Conservation (phyloP, 2,113 vertebrate genomes). For the Pampusana beccarii region DNA sequence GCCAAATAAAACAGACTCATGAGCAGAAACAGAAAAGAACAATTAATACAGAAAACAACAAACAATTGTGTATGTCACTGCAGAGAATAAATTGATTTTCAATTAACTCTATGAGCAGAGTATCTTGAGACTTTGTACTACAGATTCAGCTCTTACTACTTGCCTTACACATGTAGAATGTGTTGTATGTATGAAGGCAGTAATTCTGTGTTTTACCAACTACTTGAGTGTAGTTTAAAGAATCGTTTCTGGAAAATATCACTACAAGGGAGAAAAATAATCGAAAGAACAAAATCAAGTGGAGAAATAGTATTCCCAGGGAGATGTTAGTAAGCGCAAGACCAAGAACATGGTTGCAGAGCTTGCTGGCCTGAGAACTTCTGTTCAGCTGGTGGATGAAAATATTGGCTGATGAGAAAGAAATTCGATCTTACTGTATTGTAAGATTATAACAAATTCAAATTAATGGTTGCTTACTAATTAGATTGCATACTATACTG, state of each 20-base stretch:
- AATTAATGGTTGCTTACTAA: neutral
- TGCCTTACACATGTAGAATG: neutral
- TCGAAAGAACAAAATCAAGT: neutral
- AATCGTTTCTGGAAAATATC: neutral
- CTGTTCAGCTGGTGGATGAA: neutral
- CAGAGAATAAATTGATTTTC: neutral
- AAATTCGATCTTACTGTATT: neutral
- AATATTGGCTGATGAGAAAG: neutral
- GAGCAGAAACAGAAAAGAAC: neutral
- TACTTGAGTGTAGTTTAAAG: neutral
- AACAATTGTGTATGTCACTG: neutral
- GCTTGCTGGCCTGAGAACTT: neutral
- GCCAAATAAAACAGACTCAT: neutral
- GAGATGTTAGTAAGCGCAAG: neutral
- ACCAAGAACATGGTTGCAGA: neutral
- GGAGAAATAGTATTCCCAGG: neutral
- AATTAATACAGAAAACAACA: neutral
- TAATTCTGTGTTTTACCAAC: neutral
- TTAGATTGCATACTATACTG: slow-evolving; percentile 12
- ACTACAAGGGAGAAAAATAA: neutral
- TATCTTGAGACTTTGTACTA: neutral
- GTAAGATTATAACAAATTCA: neutral
- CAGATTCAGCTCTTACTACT: neutral
- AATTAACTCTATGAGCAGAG: neutral
- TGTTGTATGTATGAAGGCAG: neutral